A percentile compares a stretch with the other conserved stretches of the same genome.
Evolutionary conservation across 2,113 vertebrate genomes (phyloP).

Genomic region (Chitala chitala): DNA sequence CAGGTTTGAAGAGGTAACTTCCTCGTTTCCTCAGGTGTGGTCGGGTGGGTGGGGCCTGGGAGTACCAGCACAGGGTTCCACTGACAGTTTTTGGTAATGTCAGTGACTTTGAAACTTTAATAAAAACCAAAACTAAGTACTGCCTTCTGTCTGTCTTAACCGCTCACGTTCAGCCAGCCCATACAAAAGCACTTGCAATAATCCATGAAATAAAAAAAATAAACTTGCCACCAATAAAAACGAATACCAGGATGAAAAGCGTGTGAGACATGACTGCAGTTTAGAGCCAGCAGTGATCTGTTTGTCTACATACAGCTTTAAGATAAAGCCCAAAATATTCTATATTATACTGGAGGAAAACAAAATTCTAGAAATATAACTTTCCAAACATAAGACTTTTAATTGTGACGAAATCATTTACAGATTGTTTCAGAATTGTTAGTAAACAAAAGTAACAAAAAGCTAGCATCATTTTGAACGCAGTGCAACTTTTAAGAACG

Average conservation of each 20-base stretch:
- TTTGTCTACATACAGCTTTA: neutral
- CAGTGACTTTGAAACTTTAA: conserved; percentile 52
- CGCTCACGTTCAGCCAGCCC: too few species aligned
- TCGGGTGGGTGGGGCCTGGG: conserved; percentile 27
- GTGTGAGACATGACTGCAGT: too few species aligned
- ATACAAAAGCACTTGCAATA: too few species aligned
- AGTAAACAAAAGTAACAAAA: neutral
- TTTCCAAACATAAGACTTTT: neutral
- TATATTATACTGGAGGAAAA: neutral
- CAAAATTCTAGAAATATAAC: neutral
- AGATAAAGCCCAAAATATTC: neutral
- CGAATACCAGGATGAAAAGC: too few species aligned
- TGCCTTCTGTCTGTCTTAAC: neutral
- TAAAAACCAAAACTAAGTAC: conserved; percentile 22
- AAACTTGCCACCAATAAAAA: too few species aligned
- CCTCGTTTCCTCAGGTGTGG: conserved; percentile 18
- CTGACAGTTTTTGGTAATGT: conserved; percentile 26
- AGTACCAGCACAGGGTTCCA: conserved; percentile 28
- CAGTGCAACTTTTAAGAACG: conserved; percentile 2
- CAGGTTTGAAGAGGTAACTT: conserved; percentile 25
- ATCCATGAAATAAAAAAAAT: too few species aligned
- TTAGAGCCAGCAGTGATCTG: too few species aligned
- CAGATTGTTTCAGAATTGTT: neutral
- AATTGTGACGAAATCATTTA: neutral
- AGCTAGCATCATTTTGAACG: neutral